Conservation (phyloP, 1,140 invertebrate genomes). For the Pissodes strobi region DNA sequence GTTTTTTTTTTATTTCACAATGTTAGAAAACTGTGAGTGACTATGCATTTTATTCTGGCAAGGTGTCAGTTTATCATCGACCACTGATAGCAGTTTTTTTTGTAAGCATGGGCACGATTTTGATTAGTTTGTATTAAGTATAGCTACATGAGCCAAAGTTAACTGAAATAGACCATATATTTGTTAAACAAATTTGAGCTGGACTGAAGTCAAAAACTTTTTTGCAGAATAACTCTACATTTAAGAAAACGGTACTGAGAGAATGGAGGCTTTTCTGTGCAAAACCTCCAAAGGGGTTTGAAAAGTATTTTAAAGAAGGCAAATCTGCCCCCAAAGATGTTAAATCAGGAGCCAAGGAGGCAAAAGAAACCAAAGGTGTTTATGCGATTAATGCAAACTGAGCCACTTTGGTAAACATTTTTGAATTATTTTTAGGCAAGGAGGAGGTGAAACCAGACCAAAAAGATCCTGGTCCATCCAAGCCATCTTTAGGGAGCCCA, state of each 20-base stretch:
- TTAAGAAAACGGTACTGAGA: conserved; percentile 56
- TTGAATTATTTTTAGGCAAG: conserved; percentile 54
- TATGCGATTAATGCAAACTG: no score
- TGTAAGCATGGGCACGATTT: no score
- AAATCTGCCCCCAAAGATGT: conserved; percentile 40
- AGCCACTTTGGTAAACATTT: neutral
- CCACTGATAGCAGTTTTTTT: no score
- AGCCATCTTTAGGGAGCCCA: conserved; percentile 53
- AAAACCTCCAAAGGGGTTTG: conserved; percentile 87
- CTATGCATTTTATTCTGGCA: no score
- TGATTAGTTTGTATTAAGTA: no score
- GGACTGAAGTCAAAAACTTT: no score
- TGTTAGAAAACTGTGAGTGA: no score
- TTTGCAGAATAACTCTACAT: conserved; percentile 44
- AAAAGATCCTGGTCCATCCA: conserved; percentile 49
- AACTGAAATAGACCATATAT: no score
- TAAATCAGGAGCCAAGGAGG: conserved; percentile 49
- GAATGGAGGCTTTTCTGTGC: conserved; percentile 67
- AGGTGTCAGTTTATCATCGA: no score
- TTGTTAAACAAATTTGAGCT: no score
- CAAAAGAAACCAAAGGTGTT: conserved; percentile 53
- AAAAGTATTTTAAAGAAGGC: conserved; percentile 78
- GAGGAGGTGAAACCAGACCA: conserved; percentile 47
- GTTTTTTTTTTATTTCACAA: no score
- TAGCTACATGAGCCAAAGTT: no score